A percentile compares a stretch with the other conserved stretches of the same genome.
These are phyloP conservation scores for Aphyosemion australe DNA, from an alignment of 2,113 vertebrate genomes.

Conservation along the genomic window DNA sequence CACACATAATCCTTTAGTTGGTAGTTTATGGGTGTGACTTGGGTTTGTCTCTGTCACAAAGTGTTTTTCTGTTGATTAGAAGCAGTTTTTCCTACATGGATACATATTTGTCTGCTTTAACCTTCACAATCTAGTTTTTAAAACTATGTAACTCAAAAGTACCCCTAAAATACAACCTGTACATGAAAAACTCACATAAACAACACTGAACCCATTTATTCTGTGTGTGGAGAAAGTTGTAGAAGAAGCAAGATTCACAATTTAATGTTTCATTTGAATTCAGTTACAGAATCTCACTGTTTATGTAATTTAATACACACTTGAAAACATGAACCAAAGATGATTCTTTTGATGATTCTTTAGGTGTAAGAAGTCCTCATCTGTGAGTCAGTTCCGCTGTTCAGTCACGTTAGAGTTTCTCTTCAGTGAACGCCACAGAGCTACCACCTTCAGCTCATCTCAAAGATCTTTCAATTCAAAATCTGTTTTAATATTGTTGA, in stretches of 20 bases:
- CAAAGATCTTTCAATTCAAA: too few relatives aligned
- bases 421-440: background rate
- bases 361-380: background rate
- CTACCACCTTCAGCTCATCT: background rate
- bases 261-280: background rate
- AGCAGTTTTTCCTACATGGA: too few relatives aligned
- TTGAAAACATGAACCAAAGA: background rate
- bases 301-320: too few relatives aligned
- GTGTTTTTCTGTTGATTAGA: too few relatives aligned
- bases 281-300: too few relatives aligned
- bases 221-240: background rate
- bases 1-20: too few relatives aligned
- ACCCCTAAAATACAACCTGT: background rate
- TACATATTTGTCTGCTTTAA: too few relatives aligned
- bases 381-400: too few relatives aligned
- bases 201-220: background rate
- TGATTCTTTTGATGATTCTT: background rate
- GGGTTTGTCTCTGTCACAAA: too few relatives aligned
- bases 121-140: too few relatives aligned
- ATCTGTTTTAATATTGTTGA: background rate
- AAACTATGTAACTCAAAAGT: background rate
- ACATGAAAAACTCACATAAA: background rate
- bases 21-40: too few relatives aligned
- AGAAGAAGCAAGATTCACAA: slow-evolving; percentile 11
- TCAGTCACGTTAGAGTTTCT: too few relatives aligned